phyloP scores from a whole-genome alignment of 2,888 invertebrate genomes.

The Drosophila hamatofila region DNA sequence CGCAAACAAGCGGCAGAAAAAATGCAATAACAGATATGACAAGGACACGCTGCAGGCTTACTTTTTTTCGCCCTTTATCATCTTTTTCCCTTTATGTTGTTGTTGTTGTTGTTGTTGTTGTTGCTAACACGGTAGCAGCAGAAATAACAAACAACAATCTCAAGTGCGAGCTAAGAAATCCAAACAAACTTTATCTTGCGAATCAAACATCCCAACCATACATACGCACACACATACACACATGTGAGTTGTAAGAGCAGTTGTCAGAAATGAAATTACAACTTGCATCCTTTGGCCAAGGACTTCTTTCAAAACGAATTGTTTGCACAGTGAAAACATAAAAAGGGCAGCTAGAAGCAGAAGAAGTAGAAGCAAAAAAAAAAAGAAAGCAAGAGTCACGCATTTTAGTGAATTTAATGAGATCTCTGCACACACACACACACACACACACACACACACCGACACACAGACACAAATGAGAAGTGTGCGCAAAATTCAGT shows the following conservation, averaged over 20 bases:
- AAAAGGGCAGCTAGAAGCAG: conserved; percentile 49
- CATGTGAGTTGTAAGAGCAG: conserved; percentile 35
- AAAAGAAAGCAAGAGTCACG: conserved; percentile 53
- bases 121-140: conserved; percentile 32
- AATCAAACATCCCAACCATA: conserved; percentile 64
- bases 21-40: conserved; percentile 75
- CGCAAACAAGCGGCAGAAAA: conserved; percentile 47
- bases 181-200: conserved; percentile 79
- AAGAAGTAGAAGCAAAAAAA: conserved; percentile 10
- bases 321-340: conserved; percentile 71
- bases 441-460: conserved; percentile 17
- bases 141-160: conserved; percentile 66
- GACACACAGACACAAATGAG: conserved; percentile 6
- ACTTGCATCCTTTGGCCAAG: conserved; percentile 71
- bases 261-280: conserved; percentile 79
- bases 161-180: conserved; percentile 60
- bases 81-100: background rate
- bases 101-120: conserved; percentile 2
- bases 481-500: conserved; percentile 41
- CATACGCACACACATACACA: conserved; percentile 27
- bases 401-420: conserved; percentile 64
- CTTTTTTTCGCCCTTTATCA: background rate
- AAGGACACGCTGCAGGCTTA: conserved; percentile 44
- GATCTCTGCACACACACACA: conserved; percentile 31
- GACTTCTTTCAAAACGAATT: conserved; percentile 50